phyloP scores from a whole-genome alignment of 2,888 invertebrate genomes.

The Zootermopsis nevadensis region DNA sequence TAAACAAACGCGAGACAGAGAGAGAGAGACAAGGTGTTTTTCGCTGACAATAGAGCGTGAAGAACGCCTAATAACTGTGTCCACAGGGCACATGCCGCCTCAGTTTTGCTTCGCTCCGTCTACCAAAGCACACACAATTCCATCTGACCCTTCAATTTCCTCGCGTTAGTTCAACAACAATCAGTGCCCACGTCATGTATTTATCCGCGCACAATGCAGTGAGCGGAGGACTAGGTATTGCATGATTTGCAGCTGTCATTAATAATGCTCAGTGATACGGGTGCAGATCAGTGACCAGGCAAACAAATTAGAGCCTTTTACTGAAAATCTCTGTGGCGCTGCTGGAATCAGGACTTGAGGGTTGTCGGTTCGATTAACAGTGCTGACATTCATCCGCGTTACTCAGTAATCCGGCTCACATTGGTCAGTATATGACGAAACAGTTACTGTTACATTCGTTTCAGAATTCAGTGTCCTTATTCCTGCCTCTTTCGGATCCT shows the following conservation, averaged over 20 bases:
- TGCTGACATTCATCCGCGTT: background rate
- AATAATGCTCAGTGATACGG: background rate
- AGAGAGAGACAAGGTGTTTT: too few relatives aligned
- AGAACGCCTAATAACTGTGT: too few relatives aligned
- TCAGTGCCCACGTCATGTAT: constrained; percentile 12
- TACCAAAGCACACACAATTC: background rate
- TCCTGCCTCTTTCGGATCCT: too few relatives aligned
- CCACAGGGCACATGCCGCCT: background rate
- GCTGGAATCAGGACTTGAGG: constrained; percentile 11
- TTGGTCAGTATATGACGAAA: background rate
- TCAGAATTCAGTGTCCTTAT: background rate
- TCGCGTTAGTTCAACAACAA: constrained; percentile 1
- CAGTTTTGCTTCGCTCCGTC: background rate
- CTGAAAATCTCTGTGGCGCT: background rate
- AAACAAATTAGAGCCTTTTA: constrained; percentile 14
- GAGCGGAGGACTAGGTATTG: background rate
- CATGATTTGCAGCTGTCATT: background rate
- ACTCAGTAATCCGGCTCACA: background rate
- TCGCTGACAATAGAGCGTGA: too few relatives aligned
- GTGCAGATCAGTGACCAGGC: background rate
- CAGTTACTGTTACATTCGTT: background rate
- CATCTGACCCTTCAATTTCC: constrained; percentile 17
- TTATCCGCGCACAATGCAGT: background rate
- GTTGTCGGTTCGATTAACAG: constrained; percentile 15
- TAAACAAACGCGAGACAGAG: too few relatives aligned